Evolutionary conservation across 1,140 invertebrate genomes (phyloP).

Genomic region (Mamestra configurata): DNA sequence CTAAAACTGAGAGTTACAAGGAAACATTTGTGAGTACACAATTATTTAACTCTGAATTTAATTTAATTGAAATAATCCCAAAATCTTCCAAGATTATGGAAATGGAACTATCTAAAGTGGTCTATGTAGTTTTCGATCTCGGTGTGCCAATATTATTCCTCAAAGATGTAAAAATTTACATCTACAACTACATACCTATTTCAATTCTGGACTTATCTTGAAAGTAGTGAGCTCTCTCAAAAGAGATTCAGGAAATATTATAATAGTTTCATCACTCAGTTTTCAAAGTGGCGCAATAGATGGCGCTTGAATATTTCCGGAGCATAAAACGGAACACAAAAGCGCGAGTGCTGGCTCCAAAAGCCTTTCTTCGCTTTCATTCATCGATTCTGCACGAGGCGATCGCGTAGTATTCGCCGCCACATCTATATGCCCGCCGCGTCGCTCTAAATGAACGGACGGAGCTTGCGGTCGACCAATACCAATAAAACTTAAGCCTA

Average conservation of each 20-base stretch:
- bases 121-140: not conserved
- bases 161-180: not conserved
- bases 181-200: not conserved
- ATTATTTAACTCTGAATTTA: constrained; percentile 12
- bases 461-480: constrained; percentile 76
- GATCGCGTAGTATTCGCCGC: constrained; percentile 79
- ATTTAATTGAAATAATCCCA: not conserved
- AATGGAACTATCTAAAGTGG: too few species aligned
- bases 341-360: constrained; percentile 29
- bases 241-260: not conserved
- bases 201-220: too few species aligned
- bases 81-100: not conserved
- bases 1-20: constrained; percentile 65
- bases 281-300: not conserved
- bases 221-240: too few species aligned
- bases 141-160: not conserved
- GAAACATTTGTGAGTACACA: constrained; percentile 78
- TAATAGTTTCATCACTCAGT: not conserved
- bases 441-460: constrained; percentile 85
- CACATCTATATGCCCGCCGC: constrained; percentile 84
- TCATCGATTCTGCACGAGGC: constrained; percentile 72
- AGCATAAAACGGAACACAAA: not conserved
- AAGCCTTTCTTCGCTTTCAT: constrained; percentile 77
- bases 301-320: not conserved
- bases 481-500: constrained; percentile 80